phyloP scores from a whole-genome alignment of 1,140 invertebrate genomes.

The Solen grandis region DNA sequence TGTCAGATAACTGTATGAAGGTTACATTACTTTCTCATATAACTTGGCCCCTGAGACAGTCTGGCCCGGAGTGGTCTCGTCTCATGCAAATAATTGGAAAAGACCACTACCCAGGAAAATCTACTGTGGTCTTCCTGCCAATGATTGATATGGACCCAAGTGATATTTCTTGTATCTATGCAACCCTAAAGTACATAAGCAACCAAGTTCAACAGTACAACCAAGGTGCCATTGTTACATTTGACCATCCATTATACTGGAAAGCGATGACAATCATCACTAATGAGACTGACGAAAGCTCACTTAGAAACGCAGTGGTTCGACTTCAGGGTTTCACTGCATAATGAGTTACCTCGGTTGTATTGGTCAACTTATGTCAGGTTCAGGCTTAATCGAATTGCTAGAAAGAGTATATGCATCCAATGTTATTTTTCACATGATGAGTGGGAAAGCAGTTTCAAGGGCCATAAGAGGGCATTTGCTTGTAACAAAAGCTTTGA shows the following conservation, averaged over 20 bases:
- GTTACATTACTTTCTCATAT: neutral
- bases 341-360: slow-evolving; percentile 62
- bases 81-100: slow-evolving; percentile 49
- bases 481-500: slow-evolving; percentile 53
- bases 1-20: neutral
- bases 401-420: slow-evolving; percentile 59
- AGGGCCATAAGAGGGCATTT: slow-evolving; percentile 78
- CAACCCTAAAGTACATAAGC: slow-evolving; percentile 63
- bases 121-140: slow-evolving; percentile 62
- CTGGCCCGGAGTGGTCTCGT: slow-evolving; percentile 22
- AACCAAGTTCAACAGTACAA: slow-evolving; percentile 43
- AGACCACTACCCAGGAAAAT: slow-evolving; percentile 59
- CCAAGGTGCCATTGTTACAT: slow-evolving; percentile 60
- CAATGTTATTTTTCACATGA: slow-evolving; percentile 73
- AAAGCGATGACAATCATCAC: slow-evolving; percentile 59
- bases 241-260: slow-evolving; percentile 68
- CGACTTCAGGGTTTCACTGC: slow-evolving; percentile 58
- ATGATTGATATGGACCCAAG: slow-evolving; percentile 70
- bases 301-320: slow-evolving; percentile 29
- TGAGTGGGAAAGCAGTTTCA: slow-evolving; percentile 77
- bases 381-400: slow-evolving; percentile 58
- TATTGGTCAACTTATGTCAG: slow-evolving; percentile 64
- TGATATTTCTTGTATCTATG: slow-evolving; percentile 66
- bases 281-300: slow-evolving; percentile 20
- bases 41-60: slow-evolving; percentile 10